Evolutionary conservation across 1,140 invertebrate species (phyloP).

Genomic region (Tyrophagus putrescentiae): DNA sequence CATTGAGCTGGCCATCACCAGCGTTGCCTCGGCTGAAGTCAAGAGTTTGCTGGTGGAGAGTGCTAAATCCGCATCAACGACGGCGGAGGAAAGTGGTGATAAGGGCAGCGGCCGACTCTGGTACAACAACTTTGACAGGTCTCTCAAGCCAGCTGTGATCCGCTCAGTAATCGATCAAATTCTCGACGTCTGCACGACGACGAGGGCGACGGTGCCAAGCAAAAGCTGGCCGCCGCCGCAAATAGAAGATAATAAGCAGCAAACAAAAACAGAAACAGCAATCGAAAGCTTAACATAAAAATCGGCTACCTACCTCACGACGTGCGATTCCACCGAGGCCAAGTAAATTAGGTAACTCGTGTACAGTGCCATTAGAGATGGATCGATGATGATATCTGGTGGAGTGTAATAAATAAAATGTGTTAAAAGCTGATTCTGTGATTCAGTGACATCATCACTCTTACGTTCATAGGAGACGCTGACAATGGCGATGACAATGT

Average conservation of each 20-base stretch:
- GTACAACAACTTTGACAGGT: constrained; percentile 10
- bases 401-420: neutral
- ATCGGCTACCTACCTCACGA: neutral
- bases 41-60: too few relatives aligned
- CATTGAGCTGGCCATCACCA: constrained; percentile 9
- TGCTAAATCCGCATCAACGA: too few relatives aligned
- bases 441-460: too few relatives aligned
- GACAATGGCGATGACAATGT: neutral
- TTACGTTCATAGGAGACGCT: neutral
- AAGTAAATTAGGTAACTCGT: neutral
- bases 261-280: neutral
- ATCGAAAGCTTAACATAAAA: neutral
- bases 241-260: too few relatives aligned
- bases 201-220: too few relatives aligned
- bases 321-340: neutral
- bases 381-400: constrained; percentile 6
- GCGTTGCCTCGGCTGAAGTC: neutral
- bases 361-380: neutral
- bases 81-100: too few relatives aligned
- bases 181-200: neutral
- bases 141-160: neutral
- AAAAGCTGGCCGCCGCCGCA: too few relatives aligned
- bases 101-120: neutral
- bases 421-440: neutral
- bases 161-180: neutral